Conservation (phyloP, 2,113 vertebrate genomes). For the Corythornis cristatus region DNA sequence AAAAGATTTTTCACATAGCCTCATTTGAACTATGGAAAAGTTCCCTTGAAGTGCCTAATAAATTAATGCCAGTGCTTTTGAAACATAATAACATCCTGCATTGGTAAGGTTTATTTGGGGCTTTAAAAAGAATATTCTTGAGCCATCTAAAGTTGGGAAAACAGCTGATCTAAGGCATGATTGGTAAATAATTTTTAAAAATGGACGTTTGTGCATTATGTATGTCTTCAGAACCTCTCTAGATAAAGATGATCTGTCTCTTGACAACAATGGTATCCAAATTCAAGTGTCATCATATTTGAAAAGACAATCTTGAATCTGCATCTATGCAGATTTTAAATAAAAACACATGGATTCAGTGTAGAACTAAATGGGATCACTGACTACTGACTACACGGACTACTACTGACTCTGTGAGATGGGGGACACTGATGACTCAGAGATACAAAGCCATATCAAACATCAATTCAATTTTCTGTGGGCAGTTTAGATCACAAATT, state of each 20-base stretch:
- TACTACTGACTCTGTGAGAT: neutral
- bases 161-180: neutral
- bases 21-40: neutral
- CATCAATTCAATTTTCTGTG: neutral
- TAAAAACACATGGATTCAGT: neutral
- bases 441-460: neutral
- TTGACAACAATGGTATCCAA: neutral
- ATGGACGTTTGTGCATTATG: neutral
- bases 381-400: too few relatives aligned
- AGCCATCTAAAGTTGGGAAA: neutral
- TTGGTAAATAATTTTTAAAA: neutral
- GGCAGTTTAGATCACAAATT: neutral
- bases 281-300: neutral
- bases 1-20: neutral
- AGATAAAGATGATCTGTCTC: neutral
- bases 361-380: neutral
- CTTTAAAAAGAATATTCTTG: neutral
- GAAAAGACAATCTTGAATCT: neutral
- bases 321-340: neutral
- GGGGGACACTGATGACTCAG: neutral
- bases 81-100: neutral
- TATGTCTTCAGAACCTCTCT: neutral
- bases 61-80: neutral
- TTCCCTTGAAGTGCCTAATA: neutral
- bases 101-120: neutral